phyloP scores from a whole-genome alignment of 2,888 invertebrate species.

The Anodontia alba region DNA sequence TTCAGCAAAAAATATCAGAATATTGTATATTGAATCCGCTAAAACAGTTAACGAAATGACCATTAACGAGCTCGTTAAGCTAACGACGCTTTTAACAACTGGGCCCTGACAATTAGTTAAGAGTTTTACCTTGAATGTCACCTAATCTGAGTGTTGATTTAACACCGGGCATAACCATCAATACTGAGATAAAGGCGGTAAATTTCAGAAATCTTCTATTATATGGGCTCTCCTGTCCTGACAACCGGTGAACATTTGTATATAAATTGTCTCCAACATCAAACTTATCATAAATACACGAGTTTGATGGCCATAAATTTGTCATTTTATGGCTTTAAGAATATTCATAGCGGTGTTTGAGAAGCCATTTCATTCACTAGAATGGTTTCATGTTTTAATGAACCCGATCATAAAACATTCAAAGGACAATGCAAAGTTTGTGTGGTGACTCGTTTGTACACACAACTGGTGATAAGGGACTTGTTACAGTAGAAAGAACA shows the following conservation, averaged over 20 bases:
- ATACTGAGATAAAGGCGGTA: conserved; percentile 9
- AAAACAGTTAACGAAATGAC: no score
- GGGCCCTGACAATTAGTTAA: no score
- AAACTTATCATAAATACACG: conserved; percentile 22
- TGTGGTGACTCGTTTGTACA: conserved; percentile 2
- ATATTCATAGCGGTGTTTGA: conserved; percentile 48
- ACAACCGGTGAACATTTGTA: conserved; percentile 41
- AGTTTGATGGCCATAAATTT: conserved; percentile 52
- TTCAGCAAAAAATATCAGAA: no score
- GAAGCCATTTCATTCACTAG: conserved; percentile 43
- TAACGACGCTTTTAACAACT: no score
- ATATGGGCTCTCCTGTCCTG: conserved; percentile 29
- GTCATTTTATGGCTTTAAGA: conserved; percentile 53
- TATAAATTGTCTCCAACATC: conserved; percentile 52
- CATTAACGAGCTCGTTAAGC: no score
- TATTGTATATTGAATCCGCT: no score
- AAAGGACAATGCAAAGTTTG: conserved; percentile 16
- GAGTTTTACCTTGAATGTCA: not conserved
- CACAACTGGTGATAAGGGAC: not conserved
- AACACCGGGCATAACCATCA: not conserved
- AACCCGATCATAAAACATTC: conserved; percentile 39
- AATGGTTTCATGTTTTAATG: conserved; percentile 53
- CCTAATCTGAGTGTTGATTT: conserved; percentile 4
- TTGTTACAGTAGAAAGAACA: no score
- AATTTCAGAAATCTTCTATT: conserved; percentile 27